These are phyloP conservation scores for Metopia argyrocephala DNA, from an alignment of 2,888 invertebrate species.

Conservation along the genomic window DNA sequence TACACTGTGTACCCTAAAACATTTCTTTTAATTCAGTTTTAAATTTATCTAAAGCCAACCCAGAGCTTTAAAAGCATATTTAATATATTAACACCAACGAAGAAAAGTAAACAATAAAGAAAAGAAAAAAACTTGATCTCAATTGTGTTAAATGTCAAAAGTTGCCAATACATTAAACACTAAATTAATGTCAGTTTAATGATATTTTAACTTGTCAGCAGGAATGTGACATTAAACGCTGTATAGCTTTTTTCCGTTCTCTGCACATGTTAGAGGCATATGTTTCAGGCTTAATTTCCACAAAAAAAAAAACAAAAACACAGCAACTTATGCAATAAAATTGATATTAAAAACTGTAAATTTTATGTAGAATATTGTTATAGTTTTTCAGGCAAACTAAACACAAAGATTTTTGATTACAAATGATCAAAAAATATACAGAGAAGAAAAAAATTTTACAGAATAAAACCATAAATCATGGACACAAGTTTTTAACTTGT, in stretches of 20 bases:
- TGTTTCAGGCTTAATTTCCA: constrained; percentile 45
- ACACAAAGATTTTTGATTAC: constrained; percentile 60
- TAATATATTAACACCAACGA: constrained; percentile 12
- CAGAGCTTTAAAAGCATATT: background rate
- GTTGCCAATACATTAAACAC: constrained; percentile 66
- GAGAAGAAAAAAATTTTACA: constrained; percentile 63
- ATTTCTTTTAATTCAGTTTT: background rate
- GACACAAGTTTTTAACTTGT: constrained; percentile 55
- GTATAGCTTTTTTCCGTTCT: constrained; percentile 22
- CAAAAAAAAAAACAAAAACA: constrained; percentile 29
- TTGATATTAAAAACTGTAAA: constrained; percentile 25
- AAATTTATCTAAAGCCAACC: background rate
- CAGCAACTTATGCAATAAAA: constrained; percentile 48
- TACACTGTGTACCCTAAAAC: background rate
- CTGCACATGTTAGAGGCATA: background rate
- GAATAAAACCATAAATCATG: constrained; percentile 63
- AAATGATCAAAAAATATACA: constrained; percentile 64
- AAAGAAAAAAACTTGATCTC: constrained; percentile 54
- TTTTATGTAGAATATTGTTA: constrained; percentile 19
- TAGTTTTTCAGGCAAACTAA: background rate
- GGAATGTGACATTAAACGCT: constrained; percentile 68
- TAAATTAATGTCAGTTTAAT: constrained; percentile 69
- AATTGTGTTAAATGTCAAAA: constrained; percentile 67
- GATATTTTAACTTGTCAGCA: constrained; percentile 69
- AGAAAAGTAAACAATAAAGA: constrained; percentile 1